Percentiles rank a stretch among this genome's conserved stretches.
phyloP scores from a whole-genome alignment of 2,888 invertebrate genomes.

The Sinopyrophorus schimmeli region DNA sequence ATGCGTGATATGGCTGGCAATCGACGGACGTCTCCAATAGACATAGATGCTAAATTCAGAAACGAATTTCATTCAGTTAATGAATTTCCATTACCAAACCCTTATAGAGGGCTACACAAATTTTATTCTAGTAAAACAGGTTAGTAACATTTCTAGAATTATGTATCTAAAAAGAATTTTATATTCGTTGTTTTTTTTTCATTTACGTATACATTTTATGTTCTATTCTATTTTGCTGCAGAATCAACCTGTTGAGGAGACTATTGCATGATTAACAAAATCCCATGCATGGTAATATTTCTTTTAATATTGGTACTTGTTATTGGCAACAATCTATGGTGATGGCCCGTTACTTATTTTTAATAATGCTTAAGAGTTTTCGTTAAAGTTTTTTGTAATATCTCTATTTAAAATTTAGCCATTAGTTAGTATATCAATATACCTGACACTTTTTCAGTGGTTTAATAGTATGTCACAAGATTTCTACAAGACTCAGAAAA shows the following conservation, averaged over 20 bases:
- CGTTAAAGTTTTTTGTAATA: too few species aligned
- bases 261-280: constrained; percentile 34
- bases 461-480: too few species aligned
- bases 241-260: constrained; percentile 32
- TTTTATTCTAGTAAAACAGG: constrained; percentile 70
- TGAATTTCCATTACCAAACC: constrained; percentile 71
- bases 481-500: too few species aligned
- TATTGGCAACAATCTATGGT: constrained; percentile 4
- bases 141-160: constrained; percentile 44
- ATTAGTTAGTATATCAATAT: too few species aligned
- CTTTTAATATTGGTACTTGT: constrained; percentile 12
- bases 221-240: constrained; percentile 35
- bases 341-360: constrained; percentile 32
- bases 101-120: constrained; percentile 68
- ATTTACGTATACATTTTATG: constrained; percentile 6
- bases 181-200: constrained; percentile 7
- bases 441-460: too few species aligned
- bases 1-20: constrained; percentile 56
- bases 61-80: constrained; percentile 65
- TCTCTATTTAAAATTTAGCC: too few species aligned
- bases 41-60: constrained; percentile 71
- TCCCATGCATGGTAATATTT: constrained; percentile 31
- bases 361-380: too few species aligned
- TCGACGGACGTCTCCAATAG: constrained; percentile 49
- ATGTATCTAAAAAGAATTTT: background rate